Evolutionary conservation across 92 coral and sea anemone genomes (phyloP), one percentile per base, ranked within the genome.

Genomic region (Paramuricea clavata): DNA sequence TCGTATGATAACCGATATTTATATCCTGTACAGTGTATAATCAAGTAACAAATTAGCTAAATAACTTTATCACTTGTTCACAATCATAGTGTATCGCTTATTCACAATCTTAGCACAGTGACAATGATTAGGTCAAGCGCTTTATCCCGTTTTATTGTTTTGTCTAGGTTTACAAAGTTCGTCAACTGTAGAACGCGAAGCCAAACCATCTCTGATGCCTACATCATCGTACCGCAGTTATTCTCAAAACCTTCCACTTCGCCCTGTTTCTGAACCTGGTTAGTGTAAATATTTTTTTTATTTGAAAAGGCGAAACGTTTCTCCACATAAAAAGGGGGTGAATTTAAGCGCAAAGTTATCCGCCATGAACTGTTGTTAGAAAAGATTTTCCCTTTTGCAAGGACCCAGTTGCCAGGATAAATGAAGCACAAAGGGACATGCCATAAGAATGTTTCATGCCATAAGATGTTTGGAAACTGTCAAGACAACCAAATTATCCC

Each of bases 221-320:
- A 35, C 27, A 62, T 33, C 56, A 26, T 61, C 83, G 12, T 60
- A 33, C 21, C 64, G 62, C 47, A 60, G 64, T 60, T 60, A 62
- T 7, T 74, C 60, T 0, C 64, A 52, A 22, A 6, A 42, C 13
- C 15, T 62, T 12, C 52, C 49, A 60, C 0, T 8, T 27, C 71
- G 72, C 0, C 27, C 52, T 13, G 52, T 60, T 9, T 34, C 84
- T 7, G 84, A 79, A 61, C 72, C 84, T 54, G 72, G 84, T 79
- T 17, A 23, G 84, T 79, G 28, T 25, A 1, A 15, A 6, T 5
- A 17, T 8, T n/a, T n/a, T 17, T 16, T 5, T 8, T 8, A 56
- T n/a, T 5, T 1, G 64, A 8, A 16, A 56, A 16, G 64, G 26
- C 21, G 26, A 56, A n/a, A 23, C 7, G 6, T n/a, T n/a, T 17